phyloP scores from a whole-genome alignment of 2,797 vertebrate species.

The Oreochromis grahami region DNA sequence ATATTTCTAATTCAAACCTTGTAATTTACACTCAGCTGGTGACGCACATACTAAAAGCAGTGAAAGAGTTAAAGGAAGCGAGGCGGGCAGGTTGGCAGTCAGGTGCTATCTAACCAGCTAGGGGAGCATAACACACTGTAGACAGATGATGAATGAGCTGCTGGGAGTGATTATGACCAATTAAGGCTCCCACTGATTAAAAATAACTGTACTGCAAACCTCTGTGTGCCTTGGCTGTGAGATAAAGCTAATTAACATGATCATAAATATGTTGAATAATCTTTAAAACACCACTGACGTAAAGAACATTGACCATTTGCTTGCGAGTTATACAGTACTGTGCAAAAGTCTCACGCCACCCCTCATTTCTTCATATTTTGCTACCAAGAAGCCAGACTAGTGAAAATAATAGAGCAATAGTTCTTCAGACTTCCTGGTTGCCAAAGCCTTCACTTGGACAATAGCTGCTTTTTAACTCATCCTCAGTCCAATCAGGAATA shows the following conservation, averaged over 20 bases:
- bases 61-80: constrained; percentile 32
- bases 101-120: constrained; percentile 6
- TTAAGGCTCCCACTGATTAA: constrained; percentile 33
- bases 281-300: not conserved
- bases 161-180: constrained; percentile 36
- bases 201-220: constrained; percentile 16
- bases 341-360: not conserved
- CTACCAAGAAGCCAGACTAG: not conserved
- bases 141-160: constrained; percentile 14
- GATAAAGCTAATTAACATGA: not conserved
- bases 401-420: not conserved
- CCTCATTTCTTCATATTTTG: not conserved
- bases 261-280: not conserved
- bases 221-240: not conserved
- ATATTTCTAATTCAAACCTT: constrained; percentile 36
- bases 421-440: not conserved
- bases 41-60: constrained; percentile 33
- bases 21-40: constrained; percentile 26
- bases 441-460: not conserved
- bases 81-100: constrained; percentile 16
- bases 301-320: not conserved
- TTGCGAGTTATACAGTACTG: not conserved
- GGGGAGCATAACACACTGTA: not conserved
- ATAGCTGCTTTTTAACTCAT: not conserved
- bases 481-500: not conserved